These are phyloP conservation scores for Tillus elongatus DNA, from an alignment of 2,888 invertebrate genomes.

Conservation along the genomic window DNA sequence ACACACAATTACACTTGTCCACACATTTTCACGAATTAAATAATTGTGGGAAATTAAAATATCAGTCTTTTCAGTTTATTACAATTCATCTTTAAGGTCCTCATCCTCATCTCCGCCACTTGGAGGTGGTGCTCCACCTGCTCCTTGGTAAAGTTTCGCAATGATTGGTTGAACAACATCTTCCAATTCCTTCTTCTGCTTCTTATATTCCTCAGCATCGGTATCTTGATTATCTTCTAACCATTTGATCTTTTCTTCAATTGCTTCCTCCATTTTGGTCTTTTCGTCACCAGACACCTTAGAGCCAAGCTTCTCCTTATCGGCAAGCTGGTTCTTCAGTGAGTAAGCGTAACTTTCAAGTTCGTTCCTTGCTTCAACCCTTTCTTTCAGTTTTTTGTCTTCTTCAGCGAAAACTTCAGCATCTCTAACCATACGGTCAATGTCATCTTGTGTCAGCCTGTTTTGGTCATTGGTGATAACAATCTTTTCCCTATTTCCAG, in stretches of 20 bases:
- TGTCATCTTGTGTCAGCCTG: constrained; percentile 90
- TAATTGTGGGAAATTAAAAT: no score
- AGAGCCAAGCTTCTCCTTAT: constrained; percentile 94
- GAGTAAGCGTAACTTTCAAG: constrained; percentile 96
- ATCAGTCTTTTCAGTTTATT: constrained; percentile 36
- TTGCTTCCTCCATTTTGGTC: constrained; percentile 87
- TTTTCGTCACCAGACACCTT: constrained; percentile 87
- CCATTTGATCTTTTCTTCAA: constrained; percentile 97
- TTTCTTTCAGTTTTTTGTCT: constrained; percentile 92
- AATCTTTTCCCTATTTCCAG: constrained; percentile 97
- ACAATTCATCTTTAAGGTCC: constrained; percentile 80
- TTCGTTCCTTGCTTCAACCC: constrained; percentile 93
- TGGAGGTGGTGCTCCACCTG: constrained; percentile 69
- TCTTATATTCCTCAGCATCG: constrained; percentile 85
- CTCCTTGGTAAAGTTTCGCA: constrained; percentile 87
- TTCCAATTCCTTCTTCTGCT: constrained; percentile 91
- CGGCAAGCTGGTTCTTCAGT: constrained; percentile 90
- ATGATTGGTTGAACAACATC: constrained; percentile 96
- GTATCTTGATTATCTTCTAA: constrained; percentile 91
- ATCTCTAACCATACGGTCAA: constrained; percentile 98
- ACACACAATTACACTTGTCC: no score
- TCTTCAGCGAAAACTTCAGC: constrained; percentile 99
- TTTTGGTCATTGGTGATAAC: constrained; percentile 99
- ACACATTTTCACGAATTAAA: no score
- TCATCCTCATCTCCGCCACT: constrained; percentile 59